Base-by-base conservation (phyloP, 2,888 invertebrate species). In the Drosophila leonis region DNA sequence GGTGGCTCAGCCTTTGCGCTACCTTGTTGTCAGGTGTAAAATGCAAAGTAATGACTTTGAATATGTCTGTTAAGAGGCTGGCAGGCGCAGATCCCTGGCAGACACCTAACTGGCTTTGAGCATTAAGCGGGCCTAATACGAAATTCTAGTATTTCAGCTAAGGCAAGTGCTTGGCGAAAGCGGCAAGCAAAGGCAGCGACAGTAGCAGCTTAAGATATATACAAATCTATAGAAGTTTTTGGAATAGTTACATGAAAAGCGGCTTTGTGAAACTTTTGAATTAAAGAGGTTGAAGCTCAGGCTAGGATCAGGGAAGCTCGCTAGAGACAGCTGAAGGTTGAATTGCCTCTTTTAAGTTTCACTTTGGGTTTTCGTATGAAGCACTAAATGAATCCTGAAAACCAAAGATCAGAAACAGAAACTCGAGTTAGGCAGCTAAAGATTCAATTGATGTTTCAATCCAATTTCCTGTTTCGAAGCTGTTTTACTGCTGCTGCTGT, bases 11-110 rank as follows among this genome's bases (percentile, higher is more conserved):
- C 29, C 51, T 51, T 54, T 72, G 7, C 54, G 54, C 54, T 46
- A 63, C 61, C 71, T 70, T 77, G 73, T 78, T 75, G 86, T 66
- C 78, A 88, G 86, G 89, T 86, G 86, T 79, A 88, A 86, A 86
- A 86, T 83, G 90, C 87, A 78, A 86, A 90, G 90, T 86, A 86
- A 86, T 90, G 90, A 72, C 78, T 75, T 72, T 72, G 70, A 88
- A 82, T 78, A 65, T 75, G 80, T 78, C 88, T 70, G 88, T 71
- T 89, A 87, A 83, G 67, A 80, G 77, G 57, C 63, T 55, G 55
- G 48, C 72, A 66, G 74, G 41, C 68, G 66, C 61, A 54, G 61
- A 51, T 51, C 54, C 62, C 75, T 37, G 63, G 29, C 60, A 65
- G 35, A 61, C 59, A 18, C 42, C 24, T 41, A 48, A 48, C 39